These are phyloP conservation scores for Batillaria attramentaria DNA, from an alignment of 1,140 invertebrate species.

Conservation along the genomic window DNA sequence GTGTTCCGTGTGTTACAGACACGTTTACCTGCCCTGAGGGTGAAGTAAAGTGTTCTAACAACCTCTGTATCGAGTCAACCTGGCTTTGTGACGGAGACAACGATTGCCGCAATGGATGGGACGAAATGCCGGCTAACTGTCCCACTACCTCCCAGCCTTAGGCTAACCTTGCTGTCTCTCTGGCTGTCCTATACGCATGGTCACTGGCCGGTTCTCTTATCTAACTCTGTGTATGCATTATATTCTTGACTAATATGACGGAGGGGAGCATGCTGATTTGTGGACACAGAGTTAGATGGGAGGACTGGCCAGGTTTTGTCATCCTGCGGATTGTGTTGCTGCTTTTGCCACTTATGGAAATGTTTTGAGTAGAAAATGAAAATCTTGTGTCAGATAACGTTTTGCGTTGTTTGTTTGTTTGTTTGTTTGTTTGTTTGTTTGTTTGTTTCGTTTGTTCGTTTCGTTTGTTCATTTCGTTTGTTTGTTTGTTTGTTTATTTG, in stretches of 20 bases:
- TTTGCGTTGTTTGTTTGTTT: background rate
- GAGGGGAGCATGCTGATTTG: too few relatives aligned
- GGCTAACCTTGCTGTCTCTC: too few relatives aligned
- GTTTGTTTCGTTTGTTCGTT: background rate
- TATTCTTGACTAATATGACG: too few relatives aligned
- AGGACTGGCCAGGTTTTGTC: too few relatives aligned
- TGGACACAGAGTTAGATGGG: too few relatives aligned
- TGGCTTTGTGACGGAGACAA: conserved; percentile 24
- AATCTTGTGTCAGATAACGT: background rate
- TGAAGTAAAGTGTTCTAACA: conserved; percentile 15
- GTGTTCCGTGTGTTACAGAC: too few relatives aligned
- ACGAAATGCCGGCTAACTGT: conserved; percentile 5
- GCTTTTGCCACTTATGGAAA: background rate
- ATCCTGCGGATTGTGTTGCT: too few relatives aligned
- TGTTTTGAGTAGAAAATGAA: background rate
- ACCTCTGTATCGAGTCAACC: background rate
- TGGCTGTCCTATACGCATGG: too few relatives aligned
- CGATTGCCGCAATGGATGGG: conserved; percentile 12
- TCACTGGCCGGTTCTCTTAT: too few relatives aligned
- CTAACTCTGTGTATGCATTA: too few relatives aligned
- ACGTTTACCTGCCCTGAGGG: background rate
- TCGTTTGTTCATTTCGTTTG: background rate
- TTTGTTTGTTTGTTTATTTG: background rate
- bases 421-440: background rate
- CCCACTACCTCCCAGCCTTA: background rate